These are phyloP conservation scores for Myrmecobius fasciatus DNA, from an alignment of 2,113 vertebrate species.

Conservation along the genomic window DNA sequence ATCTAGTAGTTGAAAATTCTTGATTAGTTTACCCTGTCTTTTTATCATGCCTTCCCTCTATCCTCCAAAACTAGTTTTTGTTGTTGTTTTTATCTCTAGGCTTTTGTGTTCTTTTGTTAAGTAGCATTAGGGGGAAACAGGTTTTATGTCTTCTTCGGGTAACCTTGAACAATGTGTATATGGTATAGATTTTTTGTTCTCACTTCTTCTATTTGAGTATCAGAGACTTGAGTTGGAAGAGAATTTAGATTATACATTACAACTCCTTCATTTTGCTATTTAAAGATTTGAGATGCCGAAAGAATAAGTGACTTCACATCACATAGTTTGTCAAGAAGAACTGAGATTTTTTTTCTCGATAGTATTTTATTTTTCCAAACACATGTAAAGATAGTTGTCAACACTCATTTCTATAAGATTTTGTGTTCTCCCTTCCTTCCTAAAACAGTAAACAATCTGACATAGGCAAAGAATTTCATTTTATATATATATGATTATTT, in stretches of 20 bases:
- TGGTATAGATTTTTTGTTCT: neutral
- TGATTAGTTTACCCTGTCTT: neutral
- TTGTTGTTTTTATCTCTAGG: neutral
- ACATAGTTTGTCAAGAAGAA: neutral
- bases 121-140: neutral
- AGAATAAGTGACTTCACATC: neutral
- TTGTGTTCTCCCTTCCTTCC: no score
- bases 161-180: neutral
- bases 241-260: neutral
- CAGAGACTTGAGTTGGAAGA: neutral
- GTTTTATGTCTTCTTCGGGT: neutral
- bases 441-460: no score
- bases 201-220: neutral
- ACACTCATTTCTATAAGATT: no score
- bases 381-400: no score
- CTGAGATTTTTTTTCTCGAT: neutral
- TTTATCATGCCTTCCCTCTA: neutral
- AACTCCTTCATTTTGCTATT: neutral
- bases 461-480: neutral
- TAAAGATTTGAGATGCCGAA: neutral
- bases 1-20: neutral
- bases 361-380: no score
- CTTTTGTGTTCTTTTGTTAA: neutral
- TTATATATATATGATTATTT: no score
- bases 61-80: neutral